These are phyloP conservation scores for Stegodyphus mimosarum DNA, from an alignment of 1,140 invertebrate species.

Conservation along the genomic window DNA sequence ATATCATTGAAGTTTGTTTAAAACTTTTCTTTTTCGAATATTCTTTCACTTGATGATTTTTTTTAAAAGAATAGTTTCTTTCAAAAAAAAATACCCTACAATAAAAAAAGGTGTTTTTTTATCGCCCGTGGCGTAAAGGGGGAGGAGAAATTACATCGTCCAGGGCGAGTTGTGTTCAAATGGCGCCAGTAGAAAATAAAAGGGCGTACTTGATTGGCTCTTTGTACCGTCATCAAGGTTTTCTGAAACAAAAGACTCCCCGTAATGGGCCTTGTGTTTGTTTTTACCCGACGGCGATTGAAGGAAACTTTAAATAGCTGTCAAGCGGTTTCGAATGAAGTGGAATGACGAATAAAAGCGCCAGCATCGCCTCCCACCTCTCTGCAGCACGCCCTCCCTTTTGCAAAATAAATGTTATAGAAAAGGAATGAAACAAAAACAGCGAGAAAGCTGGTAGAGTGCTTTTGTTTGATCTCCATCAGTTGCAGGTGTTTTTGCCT, in stretches of 20 bases:
- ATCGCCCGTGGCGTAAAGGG: too few species aligned
- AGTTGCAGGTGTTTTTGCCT: not conserved
- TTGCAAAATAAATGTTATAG: not conserved
- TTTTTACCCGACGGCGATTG: slow-evolving; percentile 1
- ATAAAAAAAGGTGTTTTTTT: too few species aligned
- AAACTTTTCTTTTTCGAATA: too few species aligned
- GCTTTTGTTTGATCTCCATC: not conserved
- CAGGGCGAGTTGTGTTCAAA: not conserved
- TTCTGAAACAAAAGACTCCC: slow-evolving; percentile 16
- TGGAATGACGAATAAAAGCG: slow-evolving; percentile 10
- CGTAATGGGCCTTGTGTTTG: slow-evolving; percentile 18
- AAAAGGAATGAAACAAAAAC: not conserved
- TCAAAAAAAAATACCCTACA: too few species aligned
- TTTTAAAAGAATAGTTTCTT: too few species aligned
- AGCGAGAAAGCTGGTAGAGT: not conserved
- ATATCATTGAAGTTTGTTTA: too few species aligned
- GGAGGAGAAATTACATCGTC: not conserved
- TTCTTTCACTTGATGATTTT: too few species aligned
- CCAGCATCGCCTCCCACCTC: not conserved
- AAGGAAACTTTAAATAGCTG: slow-evolving; percentile 10
- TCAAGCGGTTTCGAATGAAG: slow-evolving; percentile 23
- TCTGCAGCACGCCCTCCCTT: not conserved
- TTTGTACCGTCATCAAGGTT: slow-evolving; percentile 27
- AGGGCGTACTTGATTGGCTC: slow-evolving; percentile 25
- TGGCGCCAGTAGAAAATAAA: slow-evolving; percentile 8